These are phyloP conservation scores for Nomada hirtipes DNA, from an alignment of 2,888 invertebrate genomes.

Conservation along the genomic window DNA sequence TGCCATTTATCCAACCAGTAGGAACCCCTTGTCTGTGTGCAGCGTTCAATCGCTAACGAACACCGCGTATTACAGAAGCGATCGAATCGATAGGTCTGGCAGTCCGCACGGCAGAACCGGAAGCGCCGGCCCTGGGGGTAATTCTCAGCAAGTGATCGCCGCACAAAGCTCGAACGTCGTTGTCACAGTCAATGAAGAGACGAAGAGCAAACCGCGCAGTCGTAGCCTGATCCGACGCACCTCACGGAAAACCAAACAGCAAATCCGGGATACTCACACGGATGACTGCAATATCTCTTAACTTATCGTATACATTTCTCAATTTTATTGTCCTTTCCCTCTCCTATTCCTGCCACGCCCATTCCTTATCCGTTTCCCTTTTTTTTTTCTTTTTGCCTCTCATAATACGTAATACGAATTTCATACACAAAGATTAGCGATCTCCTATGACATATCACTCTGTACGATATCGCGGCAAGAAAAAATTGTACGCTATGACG, in stretches of 20 bases:
- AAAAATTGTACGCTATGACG: neutral
- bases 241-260: slow-evolving; percentile 92
- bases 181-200: slow-evolving; percentile 82
- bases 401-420: neutral
- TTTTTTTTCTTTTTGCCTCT: neutral
- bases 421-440: neutral
- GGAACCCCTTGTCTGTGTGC: neutral
- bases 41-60: neutral
- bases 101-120: slow-evolving; percentile 80
- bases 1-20: no score
- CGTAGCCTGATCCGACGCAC: slow-evolving; percentile 92
- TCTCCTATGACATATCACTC: neutral
- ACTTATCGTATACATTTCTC: slow-evolving; percentile 65
- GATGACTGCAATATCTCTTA: slow-evolving; percentile 91
- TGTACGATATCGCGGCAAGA: neutral
- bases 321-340: neutral
- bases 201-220: slow-evolving; percentile 88
- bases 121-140: slow-evolving; percentile 76
- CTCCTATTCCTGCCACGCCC: no score
- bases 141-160: slow-evolving; percentile 77
- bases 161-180: slow-evolving; percentile 81
- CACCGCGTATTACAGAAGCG: slow-evolving; percentile 19
- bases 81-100: slow-evolving; percentile 73
- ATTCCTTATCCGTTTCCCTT: neutral
- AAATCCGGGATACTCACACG: slow-evolving; percentile 89